A percentile compares a stretch with the other conserved stretches of the same genome.
Conservation (phyloP, 2,888 invertebrate genomes). For the Acleris cristana region DNA sequence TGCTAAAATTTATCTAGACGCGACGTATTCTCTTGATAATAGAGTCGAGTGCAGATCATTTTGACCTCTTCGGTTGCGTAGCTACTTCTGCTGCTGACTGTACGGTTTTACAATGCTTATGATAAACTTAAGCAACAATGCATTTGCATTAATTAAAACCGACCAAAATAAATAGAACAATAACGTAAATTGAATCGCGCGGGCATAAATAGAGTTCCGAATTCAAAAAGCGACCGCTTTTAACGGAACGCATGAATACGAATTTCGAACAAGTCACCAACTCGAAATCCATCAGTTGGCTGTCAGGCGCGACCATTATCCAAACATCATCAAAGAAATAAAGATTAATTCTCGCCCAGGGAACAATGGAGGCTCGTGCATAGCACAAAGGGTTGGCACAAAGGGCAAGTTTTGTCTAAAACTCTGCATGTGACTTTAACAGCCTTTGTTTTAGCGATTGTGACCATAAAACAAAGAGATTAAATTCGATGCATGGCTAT, state of each 20-base stretch:
- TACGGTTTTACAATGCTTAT: background rate
- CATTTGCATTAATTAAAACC: slow-evolving; percentile 13
- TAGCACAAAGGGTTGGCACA: slow-evolving; percentile 69
- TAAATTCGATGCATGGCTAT: slow-evolving; percentile 64
- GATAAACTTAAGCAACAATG: slow-evolving; percentile 2
- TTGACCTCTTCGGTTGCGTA: too few relatives aligned
- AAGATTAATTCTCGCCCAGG: slow-evolving; percentile 79
- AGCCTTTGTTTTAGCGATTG: slow-evolving; percentile 75
- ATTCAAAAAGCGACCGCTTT: slow-evolving; percentile 29
- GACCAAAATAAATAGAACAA: slow-evolving; percentile 24
- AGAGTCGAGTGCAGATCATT: too few relatives aligned
- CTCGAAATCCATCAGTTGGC: slow-evolving; percentile 69
- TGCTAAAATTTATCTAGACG: too few relatives aligned
- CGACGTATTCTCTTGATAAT: too few relatives aligned
- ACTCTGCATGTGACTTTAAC: slow-evolving; percentile 80
- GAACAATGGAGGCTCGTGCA: slow-evolving; percentile 69
- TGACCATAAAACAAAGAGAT: slow-evolving; percentile 71
- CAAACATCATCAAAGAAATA: slow-evolving; percentile 77
- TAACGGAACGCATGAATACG: slow-evolving; percentile 37
- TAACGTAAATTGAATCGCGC: slow-evolving; percentile 14
- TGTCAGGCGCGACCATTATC: slow-evolving; percentile 70
- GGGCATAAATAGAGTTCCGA: slow-evolving; percentile 8
- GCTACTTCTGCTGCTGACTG: too few relatives aligned
- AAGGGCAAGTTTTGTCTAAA: slow-evolving; percentile 72
- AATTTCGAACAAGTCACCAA: slow-evolving; percentile 37